Evolutionary conservation across 2,113 vertebrate species (phyloP), one percentile per base, ranked within the genome.

Genomic region (Proterorhinus semilunaris): DNA sequence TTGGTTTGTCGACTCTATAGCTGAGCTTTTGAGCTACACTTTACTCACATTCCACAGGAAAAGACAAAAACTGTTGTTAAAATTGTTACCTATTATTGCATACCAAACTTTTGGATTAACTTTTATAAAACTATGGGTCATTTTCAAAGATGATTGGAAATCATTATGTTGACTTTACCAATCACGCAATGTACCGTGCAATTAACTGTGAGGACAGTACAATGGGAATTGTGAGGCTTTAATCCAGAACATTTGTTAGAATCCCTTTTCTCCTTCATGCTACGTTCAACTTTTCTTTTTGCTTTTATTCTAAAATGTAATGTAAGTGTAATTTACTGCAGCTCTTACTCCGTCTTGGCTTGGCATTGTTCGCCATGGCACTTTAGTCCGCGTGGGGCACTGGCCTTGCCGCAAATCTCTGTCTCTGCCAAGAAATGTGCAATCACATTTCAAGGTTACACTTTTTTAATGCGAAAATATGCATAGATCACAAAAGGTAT

Each of bases 301-400:
- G 67, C 45, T 54, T 17, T 21, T 17, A 54, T 52, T 53, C 36
- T 36, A 36, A 5, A 66, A 74, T 73, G 61, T 77, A 36, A 36
- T 36, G 27, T 36, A 36, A 36, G 63, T 6, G 53, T 48, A 49
- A 36, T 36, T 45, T 79, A 47, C 68, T 50, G 64, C 51, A 67
- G 63, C 43, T 54, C 6, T 53, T 51, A 66, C 42, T 9, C 65
- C 66, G 4, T 51, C 61, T 21, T 36, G 50, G 75, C 68, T 50
- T 74, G 69, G 80, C 72, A 76, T 82, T 66, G 76, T 84, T 71
- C 78, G 71, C 66, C 75, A 79, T 66, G 72, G 62, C 15, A n/a
- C 50, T 69, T 57, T 62, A 67, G 70, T 58, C 11, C 36, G 65
- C 45, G 6, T 76, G 49, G 62, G 57, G 49, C 61, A 46, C 62